A percentile compares a stretch with the other conserved stretches of the same genome.
Evolutionary conservation across 1,140 invertebrate species (phyloP).

Genomic region (Brachionus rubens): DNA sequence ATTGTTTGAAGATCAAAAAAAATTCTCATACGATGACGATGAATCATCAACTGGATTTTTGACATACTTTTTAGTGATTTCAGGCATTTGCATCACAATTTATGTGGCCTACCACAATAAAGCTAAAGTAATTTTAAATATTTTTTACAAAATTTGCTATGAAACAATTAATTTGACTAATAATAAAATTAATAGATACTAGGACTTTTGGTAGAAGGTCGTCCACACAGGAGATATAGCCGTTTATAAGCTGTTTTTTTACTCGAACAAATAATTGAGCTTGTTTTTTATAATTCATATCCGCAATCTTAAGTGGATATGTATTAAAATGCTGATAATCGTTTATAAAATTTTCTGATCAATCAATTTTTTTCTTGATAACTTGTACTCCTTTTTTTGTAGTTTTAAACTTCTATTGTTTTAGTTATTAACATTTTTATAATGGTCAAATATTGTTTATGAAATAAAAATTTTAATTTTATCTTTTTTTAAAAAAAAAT

Average conservation of each 20-base stretch:
- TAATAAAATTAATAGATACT: conserved; percentile 9
- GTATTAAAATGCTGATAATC: too few relatives aligned
- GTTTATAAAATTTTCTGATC: too few relatives aligned
- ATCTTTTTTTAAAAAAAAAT: neutral
- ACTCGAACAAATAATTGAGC: too few relatives aligned
- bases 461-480: too few relatives aligned
- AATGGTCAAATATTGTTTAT: neutral
- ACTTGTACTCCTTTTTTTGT: neutral
- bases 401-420: neutral
- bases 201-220: conserved; percentile 28
- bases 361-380: neutral
- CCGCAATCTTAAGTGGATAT: too few relatives aligned
- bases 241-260: conserved; percentile 14
- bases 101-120: conserved; percentile 19
- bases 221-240: conserved; percentile 1
- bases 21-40: conserved; percentile 12
- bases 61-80: conserved; percentile 29
- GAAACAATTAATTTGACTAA: conserved; percentile 17
- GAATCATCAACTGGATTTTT: conserved; percentile 34
- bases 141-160: neutral
- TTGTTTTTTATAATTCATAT: too few relatives aligned
- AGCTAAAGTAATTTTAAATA: conserved; percentile 21
- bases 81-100: neutral
- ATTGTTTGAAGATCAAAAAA: neutral
- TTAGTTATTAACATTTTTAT: too few relatives aligned